Conservation (phyloP, 2,888 invertebrate species). For the Teleogryllus oceanicus region DNA sequence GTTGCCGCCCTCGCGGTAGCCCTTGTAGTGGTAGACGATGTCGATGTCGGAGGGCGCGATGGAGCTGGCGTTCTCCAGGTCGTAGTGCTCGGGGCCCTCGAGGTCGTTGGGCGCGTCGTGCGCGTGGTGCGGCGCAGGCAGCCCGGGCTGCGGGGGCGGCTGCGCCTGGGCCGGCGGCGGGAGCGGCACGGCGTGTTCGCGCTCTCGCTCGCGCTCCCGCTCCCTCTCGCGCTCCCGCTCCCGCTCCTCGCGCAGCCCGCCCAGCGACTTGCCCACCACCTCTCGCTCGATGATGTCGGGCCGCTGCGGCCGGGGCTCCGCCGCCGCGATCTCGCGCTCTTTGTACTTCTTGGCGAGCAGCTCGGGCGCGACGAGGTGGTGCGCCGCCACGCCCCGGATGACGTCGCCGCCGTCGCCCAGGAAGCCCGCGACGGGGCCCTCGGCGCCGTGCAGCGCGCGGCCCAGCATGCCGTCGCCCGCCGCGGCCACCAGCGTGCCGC, state of each 20-base stretch:
- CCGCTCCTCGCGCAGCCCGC: conserved; percentile 56
- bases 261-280: conserved; percentile 78
- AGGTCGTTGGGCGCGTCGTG: conserved; percentile 67
- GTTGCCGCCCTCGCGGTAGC: conserved; percentile 75
- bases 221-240: conserved; percentile 19
- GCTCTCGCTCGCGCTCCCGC: not conserved
- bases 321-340: conserved; percentile 71
- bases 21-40: conserved; percentile 94
- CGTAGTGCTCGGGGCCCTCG: conserved; percentile 88
- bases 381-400: conserved; percentile 69
- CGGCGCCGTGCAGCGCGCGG: conserved; percentile 52
- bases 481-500: conserved; percentile 59
- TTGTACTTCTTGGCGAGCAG: conserved; percentile 84
- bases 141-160: conserved; percentile 21
- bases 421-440: conserved; percentile 51
- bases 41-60: conserved; percentile 97
- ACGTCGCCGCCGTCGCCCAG: conserved; percentile 68
- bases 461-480: conserved; percentile 56
- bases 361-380: conserved; percentile 80
- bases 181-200: conserved; percentile 73
- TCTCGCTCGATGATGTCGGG: conserved; percentile 93
- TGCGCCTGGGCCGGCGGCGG: conserved; percentile 58
- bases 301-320: conserved; percentile 65
- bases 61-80: conserved; percentile 93
- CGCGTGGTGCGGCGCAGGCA: conserved; percentile 53